These are phyloP conservation scores for Carapus acus DNA, from an alignment of 2,797 vertebrate genomes.

Conservation along the genomic window DNA sequence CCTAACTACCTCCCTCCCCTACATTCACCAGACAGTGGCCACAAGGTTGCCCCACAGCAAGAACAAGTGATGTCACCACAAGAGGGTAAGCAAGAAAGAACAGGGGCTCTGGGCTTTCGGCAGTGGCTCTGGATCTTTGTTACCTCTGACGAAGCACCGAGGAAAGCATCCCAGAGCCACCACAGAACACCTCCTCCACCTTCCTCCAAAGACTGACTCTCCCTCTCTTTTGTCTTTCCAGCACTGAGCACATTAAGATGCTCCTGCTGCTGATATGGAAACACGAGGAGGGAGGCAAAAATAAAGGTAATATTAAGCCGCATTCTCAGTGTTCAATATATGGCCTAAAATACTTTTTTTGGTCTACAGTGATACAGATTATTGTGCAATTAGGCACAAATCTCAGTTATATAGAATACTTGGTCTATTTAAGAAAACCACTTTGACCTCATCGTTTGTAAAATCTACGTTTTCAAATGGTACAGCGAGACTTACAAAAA, in stretches of 20 bases:
- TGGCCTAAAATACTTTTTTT: no score
- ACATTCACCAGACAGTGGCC: no score
- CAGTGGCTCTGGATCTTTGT: constrained; percentile 29
- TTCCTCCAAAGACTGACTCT: constrained; percentile 44
- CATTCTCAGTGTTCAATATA: no score
- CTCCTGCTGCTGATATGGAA: constrained; percentile 55
- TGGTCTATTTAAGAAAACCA: no score
- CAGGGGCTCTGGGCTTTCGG: constrained; percentile 6
- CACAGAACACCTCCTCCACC: constrained; percentile 54
- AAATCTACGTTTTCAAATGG: no score
- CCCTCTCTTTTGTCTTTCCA: constrained; percentile 27
- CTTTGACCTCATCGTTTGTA: no score
- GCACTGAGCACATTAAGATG: constrained; percentile 28
- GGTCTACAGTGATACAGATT: no score
- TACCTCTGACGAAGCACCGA: constrained; percentile 65
- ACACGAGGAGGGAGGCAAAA: constrained; percentile 31
- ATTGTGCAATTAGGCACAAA: no score
- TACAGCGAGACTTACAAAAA: not conserved
- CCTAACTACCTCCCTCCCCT: no score
- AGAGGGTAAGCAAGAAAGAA: constrained; percentile 6
- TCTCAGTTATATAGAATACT: no score
- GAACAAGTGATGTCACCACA: not conserved
- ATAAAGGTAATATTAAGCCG: constrained; percentile 15
- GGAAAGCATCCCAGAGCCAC: constrained; percentile 73
- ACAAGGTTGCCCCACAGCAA: not conserved